phyloP scores from a whole-genome alignment of 2,888 invertebrate species.

The Amitus sp. region DNA sequence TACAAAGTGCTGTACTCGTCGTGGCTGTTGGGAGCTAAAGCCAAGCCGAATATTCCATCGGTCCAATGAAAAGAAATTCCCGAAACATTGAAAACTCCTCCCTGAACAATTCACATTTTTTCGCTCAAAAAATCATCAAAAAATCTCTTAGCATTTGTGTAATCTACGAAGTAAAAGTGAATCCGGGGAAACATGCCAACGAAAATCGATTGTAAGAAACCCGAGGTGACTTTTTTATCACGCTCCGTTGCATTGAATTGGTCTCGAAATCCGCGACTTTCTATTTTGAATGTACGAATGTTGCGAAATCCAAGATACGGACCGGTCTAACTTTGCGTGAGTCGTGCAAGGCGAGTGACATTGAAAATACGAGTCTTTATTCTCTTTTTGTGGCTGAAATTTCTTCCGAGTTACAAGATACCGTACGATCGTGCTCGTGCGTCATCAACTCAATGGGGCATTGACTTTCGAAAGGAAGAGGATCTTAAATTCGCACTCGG shows the following conservation, averaged over 20 bases:
- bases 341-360: not conserved
- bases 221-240: not conserved
- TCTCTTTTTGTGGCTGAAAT: not conserved
- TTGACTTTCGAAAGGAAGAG: too few species aligned
- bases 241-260: not conserved
- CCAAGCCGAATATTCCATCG: slow-evolving; percentile 81
- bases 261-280: slow-evolving; percentile 2
- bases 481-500: too few species aligned
- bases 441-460: too few species aligned
- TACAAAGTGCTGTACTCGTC: slow-evolving; percentile 79
- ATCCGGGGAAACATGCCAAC: not conserved
- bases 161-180: too few species aligned
- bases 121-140: too few species aligned
- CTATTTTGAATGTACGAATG: slow-evolving; percentile 3
- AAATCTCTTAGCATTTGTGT: too few species aligned
- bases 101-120: slow-evolving; percentile 45
- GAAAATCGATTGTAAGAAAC: not conserved
- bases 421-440: too few species aligned
- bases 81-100: slow-evolving; percentile 78
- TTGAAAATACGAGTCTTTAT: not conserved
- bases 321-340: not conserved
- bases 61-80: slow-evolving; percentile 79
- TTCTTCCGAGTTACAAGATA: too few species aligned
- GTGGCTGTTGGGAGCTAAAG: slow-evolving; percentile 70
- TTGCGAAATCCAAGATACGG: slow-evolving; percentile 2